phyloP scores from a whole-genome alignment of 2,888 invertebrate genomes.

The Venusia cambrica region DNA sequence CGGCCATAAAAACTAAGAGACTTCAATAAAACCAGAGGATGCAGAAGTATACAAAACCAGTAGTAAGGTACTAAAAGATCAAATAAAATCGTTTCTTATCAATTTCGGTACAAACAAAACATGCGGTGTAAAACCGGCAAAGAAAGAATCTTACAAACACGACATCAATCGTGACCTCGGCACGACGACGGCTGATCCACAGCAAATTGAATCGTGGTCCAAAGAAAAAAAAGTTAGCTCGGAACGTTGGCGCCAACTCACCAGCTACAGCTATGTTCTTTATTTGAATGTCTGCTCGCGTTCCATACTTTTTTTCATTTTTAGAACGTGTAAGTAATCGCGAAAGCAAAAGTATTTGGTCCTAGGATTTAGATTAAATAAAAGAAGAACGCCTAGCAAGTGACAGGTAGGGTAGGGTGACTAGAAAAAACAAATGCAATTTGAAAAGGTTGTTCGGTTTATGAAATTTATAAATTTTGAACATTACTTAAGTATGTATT shows the following conservation, averaged over 20 bases:
- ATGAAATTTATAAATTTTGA: too few species aligned
- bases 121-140: constrained; percentile 25
- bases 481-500: too few species aligned
- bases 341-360: too few species aligned
- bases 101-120: constrained; percentile 22
- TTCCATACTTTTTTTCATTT: constrained; percentile 40
- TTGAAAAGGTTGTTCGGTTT: too few species aligned
- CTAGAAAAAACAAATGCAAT: too few species aligned
- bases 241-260: constrained; percentile 77
- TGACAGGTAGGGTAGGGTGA: too few species aligned
- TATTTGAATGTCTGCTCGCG: constrained; percentile 64
- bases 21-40: too few species aligned
- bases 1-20: too few species aligned
- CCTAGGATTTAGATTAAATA: too few species aligned
- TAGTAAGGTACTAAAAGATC: constrained; percentile 1
- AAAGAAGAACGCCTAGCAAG: too few species aligned
- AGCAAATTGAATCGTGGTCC: constrained; percentile 74
- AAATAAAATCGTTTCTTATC: constrained; percentile 8
- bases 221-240: constrained; percentile 61
- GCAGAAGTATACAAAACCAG: constrained; percentile 1
- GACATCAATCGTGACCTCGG: constrained; percentile 57
- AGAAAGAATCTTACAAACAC: constrained; percentile 36
- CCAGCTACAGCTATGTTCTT: constrained; percentile 64
- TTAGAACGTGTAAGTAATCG: constrained; percentile 44
- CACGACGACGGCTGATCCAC: constrained; percentile 51